These are phyloP conservation scores for Strix uralensis DNA, from an alignment of 2,113 vertebrate species.

Conservation along the genomic window DNA sequence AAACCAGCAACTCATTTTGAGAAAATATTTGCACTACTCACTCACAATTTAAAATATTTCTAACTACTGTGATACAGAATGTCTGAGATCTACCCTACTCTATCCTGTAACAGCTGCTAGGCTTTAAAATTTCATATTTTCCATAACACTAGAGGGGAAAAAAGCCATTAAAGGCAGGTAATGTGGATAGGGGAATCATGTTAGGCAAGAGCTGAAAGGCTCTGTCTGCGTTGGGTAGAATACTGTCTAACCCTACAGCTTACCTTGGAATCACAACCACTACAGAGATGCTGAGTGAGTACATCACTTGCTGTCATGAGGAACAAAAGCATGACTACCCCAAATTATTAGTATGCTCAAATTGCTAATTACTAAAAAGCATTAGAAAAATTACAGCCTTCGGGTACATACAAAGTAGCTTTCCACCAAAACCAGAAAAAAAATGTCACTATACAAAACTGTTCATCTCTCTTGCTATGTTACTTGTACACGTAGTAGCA, in stretches of 20 bases:
- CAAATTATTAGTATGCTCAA: background rate
- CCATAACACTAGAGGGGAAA: background rate
- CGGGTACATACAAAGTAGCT: background rate
- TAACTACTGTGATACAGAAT: background rate
- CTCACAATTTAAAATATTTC: background rate
- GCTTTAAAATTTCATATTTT: background rate
- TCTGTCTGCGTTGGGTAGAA: background rate
- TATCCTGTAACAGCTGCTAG: background rate
- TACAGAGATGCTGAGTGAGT: background rate
- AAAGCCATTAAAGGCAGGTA: background rate
- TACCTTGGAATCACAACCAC: background rate
- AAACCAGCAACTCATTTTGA: background rate
- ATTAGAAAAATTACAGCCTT: background rate
- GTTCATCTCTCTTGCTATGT: background rate
- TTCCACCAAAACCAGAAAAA: background rate
- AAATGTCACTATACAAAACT: background rate
- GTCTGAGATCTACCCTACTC: background rate
- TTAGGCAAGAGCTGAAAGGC: background rate
- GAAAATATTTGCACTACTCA: background rate
- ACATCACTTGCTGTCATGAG: background rate
- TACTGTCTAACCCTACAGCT: background rate
- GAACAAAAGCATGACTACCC: background rate
- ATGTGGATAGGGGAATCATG: rapidly evolving
- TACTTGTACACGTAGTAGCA: background rate
- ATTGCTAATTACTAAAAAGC: background rate